These are phyloP conservation scores for Florisuga fusca DNA, from an alignment of 2,797 vertebrate species.

Conservation along the genomic window DNA sequence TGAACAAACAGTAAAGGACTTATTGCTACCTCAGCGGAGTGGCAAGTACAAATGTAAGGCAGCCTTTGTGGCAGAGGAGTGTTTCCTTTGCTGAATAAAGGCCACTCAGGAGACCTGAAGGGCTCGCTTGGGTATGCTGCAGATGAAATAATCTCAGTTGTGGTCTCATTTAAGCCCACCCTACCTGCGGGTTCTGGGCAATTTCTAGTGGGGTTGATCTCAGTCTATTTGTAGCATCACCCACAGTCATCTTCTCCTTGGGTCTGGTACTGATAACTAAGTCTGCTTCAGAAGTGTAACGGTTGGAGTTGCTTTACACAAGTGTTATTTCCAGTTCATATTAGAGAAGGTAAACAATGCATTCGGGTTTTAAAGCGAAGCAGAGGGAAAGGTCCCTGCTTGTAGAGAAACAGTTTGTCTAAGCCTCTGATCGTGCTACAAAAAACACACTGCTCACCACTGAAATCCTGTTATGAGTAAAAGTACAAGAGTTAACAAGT, in stretches of 20 bases:
- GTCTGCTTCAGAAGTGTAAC: conserved; percentile 38
- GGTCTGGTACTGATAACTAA: conserved; percentile 11
- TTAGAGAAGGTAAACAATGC: conserved; percentile 50
- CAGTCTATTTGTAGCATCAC: conserved; percentile 15
- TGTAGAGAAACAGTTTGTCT: not conserved
- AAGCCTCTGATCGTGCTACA: not conserved
- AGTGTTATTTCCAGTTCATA: conserved; percentile 43
- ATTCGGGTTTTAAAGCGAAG: not conserved
- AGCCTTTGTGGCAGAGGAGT: conserved; percentile 31
- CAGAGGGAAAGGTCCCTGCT: conserved; percentile 1
- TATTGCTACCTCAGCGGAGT: not conserved
- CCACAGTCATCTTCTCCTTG: not conserved
- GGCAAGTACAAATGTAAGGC: conserved; percentile 21
- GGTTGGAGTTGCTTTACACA: conserved; percentile 36
- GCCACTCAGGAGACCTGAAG: conserved; percentile 4
- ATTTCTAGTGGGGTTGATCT: conserved; percentile 38
- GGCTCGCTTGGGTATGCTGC: not conserved
- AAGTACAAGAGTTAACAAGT: conserved; percentile 62
- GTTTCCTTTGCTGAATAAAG: conserved; percentile 28
- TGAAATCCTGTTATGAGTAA: conserved; percentile 30
- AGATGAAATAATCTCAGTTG: conserved; percentile 1
- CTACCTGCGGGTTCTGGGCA: not conserved
- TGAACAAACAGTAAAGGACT: conserved; percentile 62
- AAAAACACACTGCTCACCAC: not conserved
- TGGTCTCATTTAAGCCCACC: conserved; percentile 55